These are phyloP conservation scores for Branchipolynoe longqiensis DNA, from an alignment of 2,888 invertebrate genomes.

Conservation along the genomic window DNA sequence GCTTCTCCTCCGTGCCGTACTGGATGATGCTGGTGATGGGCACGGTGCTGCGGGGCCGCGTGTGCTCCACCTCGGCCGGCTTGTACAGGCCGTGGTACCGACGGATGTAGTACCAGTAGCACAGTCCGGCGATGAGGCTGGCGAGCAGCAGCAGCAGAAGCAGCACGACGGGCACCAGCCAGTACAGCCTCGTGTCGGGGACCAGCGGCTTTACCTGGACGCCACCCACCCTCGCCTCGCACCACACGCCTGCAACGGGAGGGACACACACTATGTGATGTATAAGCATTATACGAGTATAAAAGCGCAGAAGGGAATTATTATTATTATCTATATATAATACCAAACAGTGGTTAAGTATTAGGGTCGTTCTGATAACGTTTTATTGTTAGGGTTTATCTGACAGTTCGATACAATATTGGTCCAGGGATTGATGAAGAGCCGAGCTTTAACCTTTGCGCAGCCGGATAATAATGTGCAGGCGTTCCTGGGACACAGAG, in stretches of 20 bases:
- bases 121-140: not conserved
- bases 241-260: not conserved
- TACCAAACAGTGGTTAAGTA: too few relatives aligned
- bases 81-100: constrained; percentile 62
- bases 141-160: constrained; percentile 53
- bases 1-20: constrained; percentile 41
- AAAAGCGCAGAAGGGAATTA: too few relatives aligned
- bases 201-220: not conserved
- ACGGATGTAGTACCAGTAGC: constrained; percentile 58
- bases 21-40: constrained; percentile 19
- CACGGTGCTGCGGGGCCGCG: not conserved
- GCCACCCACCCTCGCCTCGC: not conserved
- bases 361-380: too few relatives aligned
- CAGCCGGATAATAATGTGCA: too few relatives aligned
- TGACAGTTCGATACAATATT: too few relatives aligned
- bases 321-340: too few relatives aligned
- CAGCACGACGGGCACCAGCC: constrained; percentile 22
- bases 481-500: too few relatives aligned
- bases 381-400: too few relatives aligned
- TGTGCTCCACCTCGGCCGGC: constrained; percentile 59
- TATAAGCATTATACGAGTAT: too few relatives aligned
- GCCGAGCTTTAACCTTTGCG: too few relatives aligned
- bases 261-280: too few relatives aligned
- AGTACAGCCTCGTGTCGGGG: not conserved
- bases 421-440: too few relatives aligned